Percentiles rank a stretch among this genome's conserved stretches.
These are phyloP conservation scores for Cyprinodon tularosa DNA, from an alignment of 2,113 vertebrate genomes.

Conservation along the genomic window DNA sequence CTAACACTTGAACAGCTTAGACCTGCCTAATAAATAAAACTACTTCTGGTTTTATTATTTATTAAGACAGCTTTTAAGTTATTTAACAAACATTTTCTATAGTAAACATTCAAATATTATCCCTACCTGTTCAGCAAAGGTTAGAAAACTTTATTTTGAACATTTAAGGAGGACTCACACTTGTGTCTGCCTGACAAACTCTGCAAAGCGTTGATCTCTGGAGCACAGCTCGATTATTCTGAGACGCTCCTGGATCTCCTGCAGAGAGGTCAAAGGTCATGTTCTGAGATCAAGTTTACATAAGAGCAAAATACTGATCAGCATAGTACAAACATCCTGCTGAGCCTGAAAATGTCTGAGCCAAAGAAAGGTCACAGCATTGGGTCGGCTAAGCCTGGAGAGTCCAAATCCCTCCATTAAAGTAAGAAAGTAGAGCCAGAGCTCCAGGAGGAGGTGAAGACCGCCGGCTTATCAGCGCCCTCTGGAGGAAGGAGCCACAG, in stretches of 20 bases:
- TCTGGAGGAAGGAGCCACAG: background rate
- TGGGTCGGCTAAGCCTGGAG: background rate
- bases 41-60: too few relatives aligned
- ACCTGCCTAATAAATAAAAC: too few relatives aligned
- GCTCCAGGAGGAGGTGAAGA: background rate
- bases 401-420: background rate
- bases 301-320: conserved; percentile 23
- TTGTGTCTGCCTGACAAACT: conserved; percentile 90
- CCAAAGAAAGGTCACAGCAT: conserved; percentile 31
- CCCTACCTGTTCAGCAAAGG: too few relatives aligned
- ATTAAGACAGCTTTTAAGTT: too few relatives aligned
- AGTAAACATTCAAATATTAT: too few relatives aligned
- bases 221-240: conserved; percentile 88
- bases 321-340: conserved; percentile 15
- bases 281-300: conserved; percentile 16
- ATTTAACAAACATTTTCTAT: too few relatives aligned
- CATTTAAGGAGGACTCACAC: conserved; percentile 82
- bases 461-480: too few relatives aligned
- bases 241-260: conserved; percentile 93
- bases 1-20: too few relatives aligned
- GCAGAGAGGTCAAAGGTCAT: conserved; percentile 33
- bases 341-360: conserved; percentile 17
- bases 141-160: too few relatives aligned
- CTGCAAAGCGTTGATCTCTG: conserved; percentile 87
- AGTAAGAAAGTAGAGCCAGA: background rate